Evolutionary conservation across 2,113 vertebrate species (phyloP).

Genomic region (Lepus timidus): DNA sequence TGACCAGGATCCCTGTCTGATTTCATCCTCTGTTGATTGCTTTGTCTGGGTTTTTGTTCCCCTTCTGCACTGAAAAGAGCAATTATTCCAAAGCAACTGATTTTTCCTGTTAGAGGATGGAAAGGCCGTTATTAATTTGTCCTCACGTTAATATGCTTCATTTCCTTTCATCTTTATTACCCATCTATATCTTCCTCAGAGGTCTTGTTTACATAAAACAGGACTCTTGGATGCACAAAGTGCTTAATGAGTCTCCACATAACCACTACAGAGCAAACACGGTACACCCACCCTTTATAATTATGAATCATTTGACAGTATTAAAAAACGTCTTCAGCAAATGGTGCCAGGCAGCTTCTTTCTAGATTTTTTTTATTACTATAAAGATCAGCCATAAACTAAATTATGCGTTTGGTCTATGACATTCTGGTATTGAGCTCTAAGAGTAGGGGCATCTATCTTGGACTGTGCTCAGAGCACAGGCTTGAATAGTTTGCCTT

Average conservation of each 20-base stretch:
- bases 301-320: conserved; percentile 83
- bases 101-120: conserved; percentile 83
- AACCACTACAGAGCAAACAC: conserved; percentile 82
- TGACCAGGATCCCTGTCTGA: conserved; percentile 39
- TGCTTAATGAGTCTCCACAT: conserved; percentile 86
- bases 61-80: conserved; percentile 77
- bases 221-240: conserved; percentile 81
- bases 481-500: conserved; percentile 67
- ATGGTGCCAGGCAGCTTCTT: conserved; percentile 81
- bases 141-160: conserved; percentile 82
- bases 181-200: conserved; percentile 87
- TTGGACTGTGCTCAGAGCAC: conserved; percentile 73
- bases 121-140: conserved; percentile 87
- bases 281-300: conserved; percentile 80
- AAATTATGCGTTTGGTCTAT: conserved; percentile 82
- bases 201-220: conserved; percentile 90
- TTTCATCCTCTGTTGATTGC: not conserved
- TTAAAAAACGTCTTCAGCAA: conserved; percentile 82
- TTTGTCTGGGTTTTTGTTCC: conserved; percentile 62
- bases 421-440: conserved; percentile 76
- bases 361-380: conserved; percentile 72
- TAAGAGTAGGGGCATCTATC: conserved; percentile 71
- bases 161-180: conserved; percentile 90
- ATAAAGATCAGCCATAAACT: conserved; percentile 84
- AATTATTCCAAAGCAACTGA: conserved; percentile 81